Evolutionary conservation across 2,797 vertebrate species (phyloP), one percentile per base, ranked within the genome.

Genomic region (Australoheros facetus): DNA sequence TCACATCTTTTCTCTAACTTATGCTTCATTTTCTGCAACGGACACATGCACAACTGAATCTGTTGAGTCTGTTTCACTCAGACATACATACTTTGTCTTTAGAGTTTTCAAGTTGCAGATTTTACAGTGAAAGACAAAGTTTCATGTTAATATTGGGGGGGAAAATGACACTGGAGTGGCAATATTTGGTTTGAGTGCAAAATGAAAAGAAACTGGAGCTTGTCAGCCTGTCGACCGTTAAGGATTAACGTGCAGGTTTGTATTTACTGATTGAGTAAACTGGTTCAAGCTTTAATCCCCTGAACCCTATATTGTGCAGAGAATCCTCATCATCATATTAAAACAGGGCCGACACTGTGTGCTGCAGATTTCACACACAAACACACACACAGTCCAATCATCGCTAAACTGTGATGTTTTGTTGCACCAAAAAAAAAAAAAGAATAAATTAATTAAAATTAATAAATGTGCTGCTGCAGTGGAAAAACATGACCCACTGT

Each of bases 231-330:
- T 70, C 14, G 34, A 23, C 70, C 53, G 71, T 82, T 58, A 37
- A 75, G 78, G 85, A 88, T 92, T 88, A 88, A 82, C 60, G 71
- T 66, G 26, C 54, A 79, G 76, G 71, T 86, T 83, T 88, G 70
- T 87, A 11, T 72, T 51, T 69, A 69, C 42, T 51, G 64, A 69
- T 51, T 79, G 71, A 79, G 26, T 71, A 74, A 89, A 84, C 72
- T 83, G 84, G 77, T 89, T 85, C 71, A 71, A 21, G 56, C 69
- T 75, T 73, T 90, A 90, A 87, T 88, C 82, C 55, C 13, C 34
- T 55, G 39, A 60, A 59, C 17, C 55, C 42, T 75, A 39, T 30
- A 57, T 54, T 58, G 71, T 53, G 7, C 34, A 60, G 45, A 48
- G 16, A 21, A 78, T 75, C 39, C 56, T 79, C 13, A 53, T n/a